Evolutionary conservation across 2,113 vertebrate species (phyloP), one percentile per base, ranked within the genome.

Genomic region (Picathartes gymnocephalus): DNA sequence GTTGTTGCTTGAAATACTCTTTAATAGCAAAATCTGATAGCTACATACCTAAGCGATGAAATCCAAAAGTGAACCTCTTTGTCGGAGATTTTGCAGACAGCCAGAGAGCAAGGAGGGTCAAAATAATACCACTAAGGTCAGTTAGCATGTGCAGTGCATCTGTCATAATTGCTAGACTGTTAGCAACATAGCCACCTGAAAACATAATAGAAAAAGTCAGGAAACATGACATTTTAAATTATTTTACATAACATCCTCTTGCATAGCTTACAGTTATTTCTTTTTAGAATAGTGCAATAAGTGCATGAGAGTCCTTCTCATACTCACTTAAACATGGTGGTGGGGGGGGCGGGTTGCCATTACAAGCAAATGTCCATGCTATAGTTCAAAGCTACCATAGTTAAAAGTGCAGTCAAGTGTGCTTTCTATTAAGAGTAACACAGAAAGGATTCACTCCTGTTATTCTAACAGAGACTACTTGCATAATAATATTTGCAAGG

Each of bases 111-210:
- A 99, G 98, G 86, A 99, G 97, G 23, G 99, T 99, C 91, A 99
- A 98, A 93, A 99, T 95, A 96, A 99, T 99, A 71, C 99, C 99
- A 20, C 99, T 98, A 81, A 99, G 98, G 88, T 99, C 99, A 25
- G 99, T 98, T 65, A 99, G 95, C 98, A 99, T 99, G 96, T 99
- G 99, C 93, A 99, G 98, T 4, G 99, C 99, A 88, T 99, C 99
- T 11, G 99, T 99, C 99, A 99, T 99, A 80, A 99, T 98, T 80
- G 99, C 99, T 79, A 99, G 96, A 95, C 99, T 99, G 97, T 99
- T 99, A 65, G 99, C 99, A 73, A 99, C 71, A 88, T 99, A 99
- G 85, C 99, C 99, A 97, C 99, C 99, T 98, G 95, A 50, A 94
- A 96, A 90, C n/a, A 88, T 74, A 96, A 80, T 25, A 82, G 77